Evolutionary conservation across 2,888 invertebrate species (phyloP).

Genomic region (Calliopum simillimum): DNA sequence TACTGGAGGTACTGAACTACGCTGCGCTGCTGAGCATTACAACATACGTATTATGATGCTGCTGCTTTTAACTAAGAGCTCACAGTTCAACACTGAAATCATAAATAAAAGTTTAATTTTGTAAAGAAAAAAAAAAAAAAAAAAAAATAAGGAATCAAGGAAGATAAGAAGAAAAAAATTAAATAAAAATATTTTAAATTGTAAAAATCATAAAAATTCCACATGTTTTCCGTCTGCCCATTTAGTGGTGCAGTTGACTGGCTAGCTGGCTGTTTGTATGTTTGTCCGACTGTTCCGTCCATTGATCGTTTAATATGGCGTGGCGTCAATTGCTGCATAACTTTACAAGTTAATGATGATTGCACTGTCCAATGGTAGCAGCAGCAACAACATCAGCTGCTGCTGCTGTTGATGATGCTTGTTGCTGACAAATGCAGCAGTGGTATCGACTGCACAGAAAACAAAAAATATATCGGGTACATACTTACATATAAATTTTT

Average conservation of each 20-base stretch:
- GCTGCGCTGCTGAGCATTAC: background rate
- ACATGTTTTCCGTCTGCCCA: conserved; percentile 9
- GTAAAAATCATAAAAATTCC: conserved; percentile 21
- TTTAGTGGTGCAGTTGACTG: background rate
- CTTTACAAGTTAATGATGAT: conserved; percentile 42
- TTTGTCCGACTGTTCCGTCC: background rate
- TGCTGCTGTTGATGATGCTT: too few relatives aligned
- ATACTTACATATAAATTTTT: background rate
- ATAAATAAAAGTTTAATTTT: background rate
- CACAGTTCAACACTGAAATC: background rate
- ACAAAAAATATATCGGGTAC: conserved; percentile 23
- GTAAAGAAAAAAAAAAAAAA: background rate
- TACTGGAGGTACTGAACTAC: too few relatives aligned
- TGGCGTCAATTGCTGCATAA: conserved; percentile 45
- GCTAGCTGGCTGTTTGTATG: background rate
- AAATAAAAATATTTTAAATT: conserved; percentile 16
- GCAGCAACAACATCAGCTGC: conserved; percentile 11
- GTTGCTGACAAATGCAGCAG: background rate
- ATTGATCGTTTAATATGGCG: conserved; percentile 20
- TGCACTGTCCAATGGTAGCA: conserved; percentile 4
- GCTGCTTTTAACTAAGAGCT: background rate
- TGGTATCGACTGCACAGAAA: too few relatives aligned
- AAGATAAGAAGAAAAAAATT: background rate
- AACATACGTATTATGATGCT: background rate
- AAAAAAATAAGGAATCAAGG: background rate